phyloP scores from a whole-genome alignment of 1,140 invertebrate species.

The Colletes gigas region DNA sequence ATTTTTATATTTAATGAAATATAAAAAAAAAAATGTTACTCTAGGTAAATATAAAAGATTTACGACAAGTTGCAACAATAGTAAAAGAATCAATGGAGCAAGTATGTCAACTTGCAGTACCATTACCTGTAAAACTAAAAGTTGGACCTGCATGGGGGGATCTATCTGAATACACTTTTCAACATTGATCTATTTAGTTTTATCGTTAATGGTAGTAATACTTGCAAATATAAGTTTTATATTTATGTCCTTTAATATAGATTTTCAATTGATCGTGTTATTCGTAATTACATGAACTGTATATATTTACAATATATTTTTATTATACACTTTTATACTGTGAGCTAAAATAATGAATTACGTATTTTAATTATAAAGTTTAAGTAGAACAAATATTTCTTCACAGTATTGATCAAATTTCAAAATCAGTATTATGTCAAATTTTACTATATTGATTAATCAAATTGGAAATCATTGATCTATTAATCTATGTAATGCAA shows the following conservation, averaged over 20 bases:
- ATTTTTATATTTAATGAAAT: background rate
- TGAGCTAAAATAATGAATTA: slow-evolving; percentile 16
- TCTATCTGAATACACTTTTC: slow-evolving; percentile 80
- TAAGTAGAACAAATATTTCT: slow-evolving; percentile 14
- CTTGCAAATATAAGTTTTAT: slow-evolving; percentile 29
- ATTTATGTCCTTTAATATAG: slow-evolving; percentile 26
- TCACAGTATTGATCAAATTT: background rate
- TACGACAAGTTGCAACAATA: slow-evolving; percentile 84
- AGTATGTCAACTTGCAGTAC: slow-evolving; percentile 87
- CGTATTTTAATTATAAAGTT: slow-evolving; percentile 10
- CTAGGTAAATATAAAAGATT: slow-evolving; percentile 80
- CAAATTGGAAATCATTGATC: slow-evolving; percentile 1
- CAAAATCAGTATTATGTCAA: background rate
- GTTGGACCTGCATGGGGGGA: slow-evolving; percentile 91
- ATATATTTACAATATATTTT: slow-evolving; percentile 15
- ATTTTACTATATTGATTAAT: background rate
- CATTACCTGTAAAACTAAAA: slow-evolving; percentile 93
- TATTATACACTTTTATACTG: slow-evolving; percentile 5
- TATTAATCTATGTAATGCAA: no score
- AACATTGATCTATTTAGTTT: background rate
- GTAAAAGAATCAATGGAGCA: slow-evolving; percentile 92
- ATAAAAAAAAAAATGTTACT: background rate
- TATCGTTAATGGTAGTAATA: background rate
- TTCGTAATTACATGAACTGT: slow-evolving; percentile 23
- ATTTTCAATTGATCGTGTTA: slow-evolving; percentile 24